Base-by-base conservation (phyloP, 2,113 vertebrate genomes). In the Chiloscyllium plagiosum region DNA sequence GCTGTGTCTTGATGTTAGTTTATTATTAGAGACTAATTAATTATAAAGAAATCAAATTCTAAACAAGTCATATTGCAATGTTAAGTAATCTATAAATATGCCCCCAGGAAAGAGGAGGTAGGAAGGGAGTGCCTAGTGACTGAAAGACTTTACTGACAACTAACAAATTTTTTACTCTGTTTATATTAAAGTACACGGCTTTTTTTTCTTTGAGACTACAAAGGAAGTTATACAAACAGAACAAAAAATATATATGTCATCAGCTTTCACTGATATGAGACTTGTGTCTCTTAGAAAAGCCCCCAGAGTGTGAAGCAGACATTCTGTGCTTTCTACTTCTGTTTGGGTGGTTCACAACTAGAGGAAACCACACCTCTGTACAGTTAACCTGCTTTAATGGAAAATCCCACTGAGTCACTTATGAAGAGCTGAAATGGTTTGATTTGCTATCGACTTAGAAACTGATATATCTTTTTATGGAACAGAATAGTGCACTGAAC, bases 301-400 rank as follows among this genome's bases (percentile, higher is more conserved):
- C 95, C 61, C 85, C 65, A 65, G 87, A 83, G 95, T 95, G 47
- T 65, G 83, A 24, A 33, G 68, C 69, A 93, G 96, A 96, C 87
- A 96, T 95, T 95, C 56, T 0, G 24, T 96, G 96, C 90, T 0
- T 47, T 42, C 96, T 97, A 96, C 96, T 95, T 69, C 2, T 95
- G 97, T 96, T 96, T 97, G 97, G 97, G 97, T 97, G 96, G 97
- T 97, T 96, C 97, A 96, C 96, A 96, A 96, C 50, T 95, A 96
- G 96, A 98, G 98, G 97, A 98, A 98, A 97, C 97, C 97, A 97
- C 98, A 97, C 98, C 97, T 97, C 97, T 96, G 0, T 86, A 24
- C 96, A 97, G 97, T 97, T 96, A 96, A 97, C 96, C 97, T 97
- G 96, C 96, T 96, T 96, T 96, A 96, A 96, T 97, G 97, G 97